These are phyloP conservation scores for Emydura subglobosa DNA, from an alignment of 2,113 vertebrate species.

Conservation along the genomic window DNA sequence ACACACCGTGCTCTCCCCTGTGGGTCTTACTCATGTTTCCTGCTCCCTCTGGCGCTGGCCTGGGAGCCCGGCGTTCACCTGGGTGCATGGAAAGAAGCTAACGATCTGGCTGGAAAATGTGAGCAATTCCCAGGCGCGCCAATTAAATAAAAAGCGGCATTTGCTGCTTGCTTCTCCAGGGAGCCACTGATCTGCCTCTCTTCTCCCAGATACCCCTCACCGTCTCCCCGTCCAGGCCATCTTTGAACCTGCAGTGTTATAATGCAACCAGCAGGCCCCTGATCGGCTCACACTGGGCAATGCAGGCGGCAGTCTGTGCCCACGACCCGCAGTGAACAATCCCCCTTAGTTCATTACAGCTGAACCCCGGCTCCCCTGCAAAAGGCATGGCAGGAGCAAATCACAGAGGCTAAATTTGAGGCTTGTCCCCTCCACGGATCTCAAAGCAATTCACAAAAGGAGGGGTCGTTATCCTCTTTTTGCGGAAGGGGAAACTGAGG, in stretches of 20 bases:
- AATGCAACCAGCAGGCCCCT: background rate
- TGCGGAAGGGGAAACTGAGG: background rate
- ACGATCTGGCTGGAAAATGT: background rate
- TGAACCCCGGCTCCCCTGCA: background rate
- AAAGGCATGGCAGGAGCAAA: background rate
- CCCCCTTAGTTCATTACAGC: background rate
- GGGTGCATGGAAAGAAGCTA: background rate
- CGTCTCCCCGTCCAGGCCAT: background rate
- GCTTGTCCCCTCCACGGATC: background rate
- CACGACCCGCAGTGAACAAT: too few relatives aligned
- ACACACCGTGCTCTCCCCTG: background rate
- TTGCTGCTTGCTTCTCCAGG: background rate
- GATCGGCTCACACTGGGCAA: too few relatives aligned
- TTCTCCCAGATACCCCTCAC: background rate
- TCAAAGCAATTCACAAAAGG: background rate
- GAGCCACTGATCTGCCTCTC: background rate
- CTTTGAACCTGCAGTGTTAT: background rate
- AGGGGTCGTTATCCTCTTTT: background rate
- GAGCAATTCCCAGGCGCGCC: background rate
- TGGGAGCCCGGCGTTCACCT: background rate
- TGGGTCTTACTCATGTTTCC: background rate
- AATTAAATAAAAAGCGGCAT: background rate
- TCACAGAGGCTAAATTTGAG: background rate
- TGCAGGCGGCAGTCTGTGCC: too few relatives aligned
- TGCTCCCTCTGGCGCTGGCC: background rate